Percentiles rank a stretch among this genome's conserved stretches.
Conservation (phyloP, 2,113 vertebrate genomes). For the Cromileptes altivelis region DNA sequence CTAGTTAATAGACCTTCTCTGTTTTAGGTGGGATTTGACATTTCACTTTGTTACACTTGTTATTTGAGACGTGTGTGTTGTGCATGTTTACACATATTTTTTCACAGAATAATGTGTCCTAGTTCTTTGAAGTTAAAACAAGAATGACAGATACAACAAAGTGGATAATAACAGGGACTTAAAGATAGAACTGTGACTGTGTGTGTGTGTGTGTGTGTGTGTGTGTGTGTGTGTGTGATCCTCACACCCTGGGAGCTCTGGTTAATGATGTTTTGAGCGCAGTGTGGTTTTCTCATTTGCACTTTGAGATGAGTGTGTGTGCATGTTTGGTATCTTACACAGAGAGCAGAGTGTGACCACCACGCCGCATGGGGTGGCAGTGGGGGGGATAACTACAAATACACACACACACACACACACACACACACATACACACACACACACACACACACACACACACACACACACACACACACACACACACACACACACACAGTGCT, state of each 20-base stretch:
- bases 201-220: not conserved
- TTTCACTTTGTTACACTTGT: not conserved
- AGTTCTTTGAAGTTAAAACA: not conserved
- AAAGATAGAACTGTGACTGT: not conserved
- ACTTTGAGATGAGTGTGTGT: slow-evolving; percentile 29
- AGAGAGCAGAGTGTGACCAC: slow-evolving; percentile 25
- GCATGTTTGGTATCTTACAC: slow-evolving; percentile 12
- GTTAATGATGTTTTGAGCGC: slow-evolving; percentile 42
- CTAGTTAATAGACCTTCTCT: not conserved
- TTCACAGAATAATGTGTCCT: not conserved
- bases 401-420: slow-evolving; percentile 4
- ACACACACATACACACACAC: not conserved
- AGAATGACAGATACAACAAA: not conserved
- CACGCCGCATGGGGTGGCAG: not conserved
- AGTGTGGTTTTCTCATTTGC: slow-evolving; percentile 43
- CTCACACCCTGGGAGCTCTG: slow-evolving; percentile 37
- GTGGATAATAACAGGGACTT: not conserved
- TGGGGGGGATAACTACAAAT: not conserved
- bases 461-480: slow-evolving; percentile 7
- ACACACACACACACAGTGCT: not conserved
- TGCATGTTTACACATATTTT: not conserved
- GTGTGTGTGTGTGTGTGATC: not conserved
- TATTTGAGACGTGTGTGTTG: not conserved
- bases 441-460: not conserved
- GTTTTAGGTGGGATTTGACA: too few relatives aligned